These are phyloP conservation scores for Oryzias dopingdopingensis DNA, from an alignment of 2,797 vertebrate genomes.

Conservation along the genomic window DNA sequence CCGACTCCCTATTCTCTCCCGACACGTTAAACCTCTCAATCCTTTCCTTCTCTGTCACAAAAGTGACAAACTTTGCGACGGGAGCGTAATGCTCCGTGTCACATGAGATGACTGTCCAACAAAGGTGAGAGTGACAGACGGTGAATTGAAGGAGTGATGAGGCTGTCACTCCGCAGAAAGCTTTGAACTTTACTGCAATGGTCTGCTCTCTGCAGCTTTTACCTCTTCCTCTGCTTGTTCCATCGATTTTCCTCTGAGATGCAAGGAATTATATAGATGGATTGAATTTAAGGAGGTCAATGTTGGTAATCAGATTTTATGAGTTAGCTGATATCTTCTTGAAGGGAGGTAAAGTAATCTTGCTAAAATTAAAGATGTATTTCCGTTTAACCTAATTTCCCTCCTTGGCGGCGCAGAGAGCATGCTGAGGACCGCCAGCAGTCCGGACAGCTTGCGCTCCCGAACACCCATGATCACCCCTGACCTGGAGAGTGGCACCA, in stretches of 20 bases:
- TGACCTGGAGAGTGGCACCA: slow-evolving; percentile 95
- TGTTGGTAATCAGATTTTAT: slow-evolving; percentile 1
- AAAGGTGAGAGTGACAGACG: slow-evolving; percentile 55
- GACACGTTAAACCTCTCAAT: slow-evolving; percentile 66
- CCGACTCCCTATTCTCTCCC: slow-evolving; percentile 26
- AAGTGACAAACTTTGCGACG: slow-evolving; percentile 66
- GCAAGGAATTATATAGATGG: neutral
- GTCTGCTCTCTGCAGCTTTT: slow-evolving; percentile 10
- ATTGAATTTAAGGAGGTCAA: neutral
- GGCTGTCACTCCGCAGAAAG: slow-evolving; percentile 54
- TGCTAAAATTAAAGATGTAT: neutral
- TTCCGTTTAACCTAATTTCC: slow-evolving; percentile 3
- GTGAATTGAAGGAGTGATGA: slow-evolving; percentile 46
- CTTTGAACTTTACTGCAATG: slow-evolving; percentile 40
- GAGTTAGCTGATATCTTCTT: too few species aligned
- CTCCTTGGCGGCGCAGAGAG: slow-evolving; percentile 80
- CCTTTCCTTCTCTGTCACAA: slow-evolving; percentile 52
- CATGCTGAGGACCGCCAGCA: slow-evolving; percentile 97
- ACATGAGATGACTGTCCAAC: slow-evolving; percentile 60
- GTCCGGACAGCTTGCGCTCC: slow-evolving; percentile 94
- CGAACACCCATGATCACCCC: slow-evolving; percentile 97
- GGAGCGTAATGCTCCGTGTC: slow-evolving; percentile 50
- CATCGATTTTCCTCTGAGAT: neutral
- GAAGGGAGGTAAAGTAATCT: neutral
- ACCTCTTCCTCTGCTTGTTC: slow-evolving; percentile 13